phyloP scores from a whole-genome alignment of 1,140 invertebrate species.

The Pinna nobilis region DNA sequence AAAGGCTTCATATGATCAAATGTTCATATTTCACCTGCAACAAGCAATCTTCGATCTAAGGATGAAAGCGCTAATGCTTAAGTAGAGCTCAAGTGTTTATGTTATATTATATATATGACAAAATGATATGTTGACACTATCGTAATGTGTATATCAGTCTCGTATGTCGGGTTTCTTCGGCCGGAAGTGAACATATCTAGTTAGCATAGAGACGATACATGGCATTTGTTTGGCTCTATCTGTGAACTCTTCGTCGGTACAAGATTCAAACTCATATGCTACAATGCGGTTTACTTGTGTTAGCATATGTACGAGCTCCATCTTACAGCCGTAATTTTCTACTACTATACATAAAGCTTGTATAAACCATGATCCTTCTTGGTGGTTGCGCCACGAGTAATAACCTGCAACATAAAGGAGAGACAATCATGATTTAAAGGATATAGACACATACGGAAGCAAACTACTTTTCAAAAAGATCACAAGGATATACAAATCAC shows the following conservation, averaged over 20 bases:
- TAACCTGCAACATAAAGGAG: conserved; percentile 75
- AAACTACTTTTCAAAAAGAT: no score
- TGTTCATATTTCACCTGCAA: no score
- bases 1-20: no score
- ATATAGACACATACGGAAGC: no score
- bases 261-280: conserved; percentile 93
- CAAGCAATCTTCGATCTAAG: no score
- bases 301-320: conserved; percentile 90
- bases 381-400: conserved; percentile 97
- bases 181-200: conserved; percentile 81
- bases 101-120: no score
- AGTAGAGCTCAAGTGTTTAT: no score
- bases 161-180: conserved; percentile 72
- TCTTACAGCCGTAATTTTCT: conserved; percentile 78
- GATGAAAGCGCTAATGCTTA: no score
- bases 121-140: no score
- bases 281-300: conserved; percentile 92
- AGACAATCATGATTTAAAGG: not conserved
- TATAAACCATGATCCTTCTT: conserved; percentile 92
- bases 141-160: conserved; percentile 21
- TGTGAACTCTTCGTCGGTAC: conserved; percentile 86
- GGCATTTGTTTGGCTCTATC: conserved; percentile 96
- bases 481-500: no score
- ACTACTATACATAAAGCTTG: conserved; percentile 92
- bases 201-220: conserved; percentile 93